Evolutionary conservation across 37 sponge, comb jelly and placozoan genomes (phyloP), one percentile per base, ranked within the genome.

Genomic region (Theonella swinhoei): DNA sequence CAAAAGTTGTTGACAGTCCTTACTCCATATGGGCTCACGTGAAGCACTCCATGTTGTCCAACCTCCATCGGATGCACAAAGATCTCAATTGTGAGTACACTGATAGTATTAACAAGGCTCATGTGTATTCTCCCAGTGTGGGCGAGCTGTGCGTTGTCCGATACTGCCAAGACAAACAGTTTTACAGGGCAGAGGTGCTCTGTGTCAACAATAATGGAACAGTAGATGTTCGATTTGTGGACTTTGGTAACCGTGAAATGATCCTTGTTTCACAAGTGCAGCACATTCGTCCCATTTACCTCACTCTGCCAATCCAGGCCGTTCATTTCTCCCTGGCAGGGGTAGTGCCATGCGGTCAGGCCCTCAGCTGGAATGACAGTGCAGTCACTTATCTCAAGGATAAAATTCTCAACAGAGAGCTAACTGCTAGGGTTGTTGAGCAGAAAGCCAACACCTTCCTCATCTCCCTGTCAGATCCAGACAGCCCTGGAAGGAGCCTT

Each of bases 81-180:
- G 93, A 92, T 68, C 59, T 92, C 69, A 88, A 79, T 34, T 3
- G 30, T 1, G 36, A 22, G 20, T 88, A 82, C 42, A 42, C 23
- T 1, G 37, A 25, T 24, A 24, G 47, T 19, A 19, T 19, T 11
- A 63, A 63, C 14, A 32, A 60, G 14, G 29, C 5, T 5, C 5
- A 23, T 11, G 41, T 28, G 22, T 83, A 88, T 41, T 76, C 63
- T 28, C 89, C 89, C 1, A 35, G 35, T 0, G 58, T 64, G 42
- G 93, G 93, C 2, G 89, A 92, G 43, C 37, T 88, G 14, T 88
- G 89, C 76, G 86, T 74, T 26, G 93, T 85, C 2, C 59, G 75
- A 40, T 81, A 24, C 19, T 24, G 35, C 31, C 20, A 84, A 24
- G 86, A 88, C 71, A 74, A 88, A 63, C 24, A 38, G 34, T 92